Percentiles rank a stretch among this genome's conserved stretches.
Evolutionary conservation across 2,888 invertebrate genomes (phyloP).

Genomic region (Silvanus unidentatus): DNA sequence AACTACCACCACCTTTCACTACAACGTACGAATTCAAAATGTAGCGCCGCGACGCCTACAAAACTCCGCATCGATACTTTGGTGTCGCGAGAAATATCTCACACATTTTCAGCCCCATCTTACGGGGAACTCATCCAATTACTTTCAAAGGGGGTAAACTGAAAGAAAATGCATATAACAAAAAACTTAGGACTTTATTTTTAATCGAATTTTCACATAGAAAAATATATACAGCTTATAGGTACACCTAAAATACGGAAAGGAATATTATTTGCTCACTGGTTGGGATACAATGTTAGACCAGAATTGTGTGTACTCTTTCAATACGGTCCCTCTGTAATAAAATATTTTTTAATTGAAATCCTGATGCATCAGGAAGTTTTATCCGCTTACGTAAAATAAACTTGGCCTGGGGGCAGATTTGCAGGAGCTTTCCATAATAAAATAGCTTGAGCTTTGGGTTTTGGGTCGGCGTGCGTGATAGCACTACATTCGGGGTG

Average conservation of each 20-base stretch:
- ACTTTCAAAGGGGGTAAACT: background rate
- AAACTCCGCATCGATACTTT: constrained; percentile 17
- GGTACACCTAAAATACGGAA: background rate
- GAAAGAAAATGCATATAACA: background rate
- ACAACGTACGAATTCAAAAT: constrained; percentile 15
- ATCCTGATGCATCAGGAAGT: background rate
- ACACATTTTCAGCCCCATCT: constrained; percentile 13
- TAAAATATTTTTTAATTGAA: constrained; percentile 16
- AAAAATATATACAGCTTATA: background rate
- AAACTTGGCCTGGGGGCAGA: constrained; percentile 59
- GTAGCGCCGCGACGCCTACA: constrained; percentile 18
- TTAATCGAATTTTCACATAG: background rate
- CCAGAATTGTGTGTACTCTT: constrained; percentile 73
- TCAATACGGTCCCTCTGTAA: constrained; percentile 69
- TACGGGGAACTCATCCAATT: constrained; percentile 4
- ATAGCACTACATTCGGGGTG: constrained; percentile 75
- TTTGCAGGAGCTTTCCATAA: constrained; percentile 70
- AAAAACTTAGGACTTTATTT: background rate
- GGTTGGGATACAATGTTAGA: constrained; percentile 57
- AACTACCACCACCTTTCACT: constrained; percentile 12
- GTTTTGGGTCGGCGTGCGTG: constrained; percentile 71
- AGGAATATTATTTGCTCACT: constrained; percentile 10
- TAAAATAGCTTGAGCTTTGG: constrained; percentile 66
- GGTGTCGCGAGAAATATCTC: constrained; percentile 9
- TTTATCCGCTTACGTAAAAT: constrained; percentile 65